Evolutionary conservation across 2,797 vertebrate genomes (phyloP).

Genomic region (Macrochelys suwanniensis): DNA sequence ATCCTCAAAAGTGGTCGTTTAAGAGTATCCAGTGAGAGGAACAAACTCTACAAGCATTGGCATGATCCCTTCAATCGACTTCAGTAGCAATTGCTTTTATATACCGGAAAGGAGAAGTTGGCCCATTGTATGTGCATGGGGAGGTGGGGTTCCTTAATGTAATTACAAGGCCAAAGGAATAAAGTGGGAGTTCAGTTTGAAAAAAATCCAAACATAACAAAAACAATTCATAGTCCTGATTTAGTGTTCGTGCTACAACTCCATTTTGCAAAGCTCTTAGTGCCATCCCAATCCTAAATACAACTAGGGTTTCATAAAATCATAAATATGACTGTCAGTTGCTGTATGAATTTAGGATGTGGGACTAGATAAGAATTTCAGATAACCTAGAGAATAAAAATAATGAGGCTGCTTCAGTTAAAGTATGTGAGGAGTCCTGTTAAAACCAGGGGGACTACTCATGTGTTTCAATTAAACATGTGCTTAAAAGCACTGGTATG

Average conservation of each 20-base stretch:
- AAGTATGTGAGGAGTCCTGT: not conserved
- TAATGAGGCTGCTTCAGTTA: not conserved
- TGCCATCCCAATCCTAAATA: no score
- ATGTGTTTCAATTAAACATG: not conserved
- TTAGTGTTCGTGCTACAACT: not conserved
- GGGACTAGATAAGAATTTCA: not conserved
- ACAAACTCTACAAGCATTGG: not conserved
- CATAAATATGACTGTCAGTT: not conserved
- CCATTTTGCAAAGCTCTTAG: not conserved
- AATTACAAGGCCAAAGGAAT: no score
- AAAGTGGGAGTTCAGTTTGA: not conserved
- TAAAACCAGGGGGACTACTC: not conserved
- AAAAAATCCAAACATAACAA: not conserved
- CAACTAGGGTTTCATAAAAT: no score
- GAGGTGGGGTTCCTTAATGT: no score
- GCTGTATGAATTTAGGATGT: not conserved
- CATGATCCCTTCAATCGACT: not conserved
- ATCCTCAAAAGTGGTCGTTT: not conserved
- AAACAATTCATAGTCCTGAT: fast-evolving
- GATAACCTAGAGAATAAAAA: not conserved
- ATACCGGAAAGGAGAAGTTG: no score
- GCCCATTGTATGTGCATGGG: no score
- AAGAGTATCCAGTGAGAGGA: not conserved
- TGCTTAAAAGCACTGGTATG: not conserved
- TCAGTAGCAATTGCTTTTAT: not conserved